A percentile compares a stretch with the other conserved stretches of the same genome.
Evolutionary conservation across 2,113 vertebrate genomes (phyloP).

Genomic region (Rhinolophus sinicus): DNA sequence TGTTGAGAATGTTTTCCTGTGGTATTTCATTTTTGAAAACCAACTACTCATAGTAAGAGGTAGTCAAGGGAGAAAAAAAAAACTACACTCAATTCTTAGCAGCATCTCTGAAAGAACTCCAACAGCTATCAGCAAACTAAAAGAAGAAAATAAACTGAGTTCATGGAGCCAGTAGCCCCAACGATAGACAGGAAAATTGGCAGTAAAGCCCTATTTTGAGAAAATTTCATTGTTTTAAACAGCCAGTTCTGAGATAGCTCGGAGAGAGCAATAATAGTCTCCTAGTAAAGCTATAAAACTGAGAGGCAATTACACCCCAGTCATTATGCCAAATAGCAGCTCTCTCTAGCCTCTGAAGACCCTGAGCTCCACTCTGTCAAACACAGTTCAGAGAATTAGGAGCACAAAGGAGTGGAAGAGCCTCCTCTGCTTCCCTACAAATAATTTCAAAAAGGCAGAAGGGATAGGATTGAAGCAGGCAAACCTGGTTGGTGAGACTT

Average conservation of each 20-base stretch:
- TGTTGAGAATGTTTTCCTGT: background rate
- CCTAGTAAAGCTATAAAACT: background rate
- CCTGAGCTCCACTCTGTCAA: background rate
- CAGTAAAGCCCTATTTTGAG: constrained; percentile 47
- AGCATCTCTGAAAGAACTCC: background rate
- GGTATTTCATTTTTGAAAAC: background rate
- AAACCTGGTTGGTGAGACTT: background rate
- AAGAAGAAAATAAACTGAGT: constrained; percentile 30
- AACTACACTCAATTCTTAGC: background rate
- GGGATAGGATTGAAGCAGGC: background rate
- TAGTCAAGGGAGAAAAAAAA: background rate
- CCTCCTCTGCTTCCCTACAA: accelerated
- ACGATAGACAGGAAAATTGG: constrained; percentile 48
- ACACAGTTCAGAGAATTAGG: constrained; percentile 1
- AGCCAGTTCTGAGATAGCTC: background rate
- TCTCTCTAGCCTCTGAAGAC: background rate
- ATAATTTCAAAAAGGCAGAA: background rate
- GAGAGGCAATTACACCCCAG: constrained; percentile 17
- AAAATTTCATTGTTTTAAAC: constrained; percentile 57
- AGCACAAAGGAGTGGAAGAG: background rate
- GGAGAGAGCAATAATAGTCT: background rate
- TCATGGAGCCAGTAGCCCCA: background rate
- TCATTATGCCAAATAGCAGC: background rate
- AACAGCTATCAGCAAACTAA: background rate
- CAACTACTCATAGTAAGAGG: background rate